Conservation (phyloP, 2,888 invertebrate species). For the Pseudococcus viburni region DNA sequence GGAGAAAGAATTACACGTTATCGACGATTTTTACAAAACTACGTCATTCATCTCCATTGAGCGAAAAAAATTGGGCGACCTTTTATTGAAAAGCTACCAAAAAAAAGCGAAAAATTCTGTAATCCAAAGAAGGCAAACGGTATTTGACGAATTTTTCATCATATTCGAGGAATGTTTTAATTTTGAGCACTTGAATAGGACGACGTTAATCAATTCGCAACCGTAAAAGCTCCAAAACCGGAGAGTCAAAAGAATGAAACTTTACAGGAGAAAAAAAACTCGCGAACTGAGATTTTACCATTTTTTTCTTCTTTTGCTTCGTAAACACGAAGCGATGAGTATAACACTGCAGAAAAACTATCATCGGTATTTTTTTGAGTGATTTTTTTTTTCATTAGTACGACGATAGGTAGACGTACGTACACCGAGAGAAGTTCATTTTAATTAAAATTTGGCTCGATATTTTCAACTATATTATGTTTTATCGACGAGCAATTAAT, state of each 20-base stretch:
- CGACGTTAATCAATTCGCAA: background rate
- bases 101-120: background rate
- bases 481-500: conserved; percentile 8
- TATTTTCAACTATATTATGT: conserved; percentile 15
- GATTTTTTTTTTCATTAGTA: conserved; percentile 18
- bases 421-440: background rate
- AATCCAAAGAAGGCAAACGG: background rate
- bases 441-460: conserved; percentile 26
- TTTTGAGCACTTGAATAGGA: conserved; percentile 4
- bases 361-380: background rate
- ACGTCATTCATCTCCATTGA: too few relatives aligned
- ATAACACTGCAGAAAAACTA: background rate
- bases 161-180: background rate
- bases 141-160: conserved; percentile 15
- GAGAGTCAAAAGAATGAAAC: background rate
- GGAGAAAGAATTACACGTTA: too few relatives aligned
- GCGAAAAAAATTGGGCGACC: background rate
- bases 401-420: background rate
- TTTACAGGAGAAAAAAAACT: background rate
- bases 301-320: background rate
- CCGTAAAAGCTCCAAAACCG: background rate
- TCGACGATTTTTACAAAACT: background rate
- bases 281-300: background rate
- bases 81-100: background rate
- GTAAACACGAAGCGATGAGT: background rate